Evolutionary conservation across 1,140 invertebrate genomes (phyloP), one percentile per base, ranked within the genome.

Genomic region (Araneus ventricosus): DNA sequence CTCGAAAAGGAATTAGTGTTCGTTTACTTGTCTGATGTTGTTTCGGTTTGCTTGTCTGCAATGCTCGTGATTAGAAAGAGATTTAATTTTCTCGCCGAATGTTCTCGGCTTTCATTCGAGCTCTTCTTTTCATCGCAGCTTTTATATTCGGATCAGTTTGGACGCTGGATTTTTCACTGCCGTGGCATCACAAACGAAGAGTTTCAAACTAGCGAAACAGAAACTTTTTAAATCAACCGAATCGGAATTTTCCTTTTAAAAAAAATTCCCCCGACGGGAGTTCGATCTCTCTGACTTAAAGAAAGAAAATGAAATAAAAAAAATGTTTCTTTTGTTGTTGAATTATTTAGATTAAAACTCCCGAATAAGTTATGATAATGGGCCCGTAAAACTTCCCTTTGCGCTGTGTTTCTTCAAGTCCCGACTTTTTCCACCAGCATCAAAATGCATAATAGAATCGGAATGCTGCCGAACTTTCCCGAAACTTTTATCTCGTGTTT

Each of bases 341-440:
- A 75, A 37, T 75, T 75, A 75, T 75, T 75, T 37, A 37, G 70
- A 75, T 75, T 75, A 75, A 75, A 75, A 75, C 27, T 34, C n/a
- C 34, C 37, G 70, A 75, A 75, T 75, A 75, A 75, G 34, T 75
- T 75, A 75, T 75, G 34, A 75, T 75, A 75, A 75, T 75, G 70
- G 70, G 34, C 30, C 30, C 34, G 34, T 75, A 37, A 75, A 75
- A 22, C 70, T 75, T 75, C 20, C 37, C 30, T 30, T 10, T 37
- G 8, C 5, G 20, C 20, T 52, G 61, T n/a, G 61, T 63, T 30
- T 67, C 24, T 27, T 67, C 3, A 10, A 75, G 22, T 22, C 17
- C 14, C 17, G 14, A 20, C 67, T 75, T 75, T 75, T 75, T 3
- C n/a, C n/a, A 7, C 37, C 20, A 17, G 70, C 27, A 75, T 75